A percentile compares a stretch with the other conserved stretches of the same genome.
These are phyloP conservation scores for Cephonodes hylas DNA, from an alignment of 2,888 invertebrate species.

Conservation along the genomic window DNA sequence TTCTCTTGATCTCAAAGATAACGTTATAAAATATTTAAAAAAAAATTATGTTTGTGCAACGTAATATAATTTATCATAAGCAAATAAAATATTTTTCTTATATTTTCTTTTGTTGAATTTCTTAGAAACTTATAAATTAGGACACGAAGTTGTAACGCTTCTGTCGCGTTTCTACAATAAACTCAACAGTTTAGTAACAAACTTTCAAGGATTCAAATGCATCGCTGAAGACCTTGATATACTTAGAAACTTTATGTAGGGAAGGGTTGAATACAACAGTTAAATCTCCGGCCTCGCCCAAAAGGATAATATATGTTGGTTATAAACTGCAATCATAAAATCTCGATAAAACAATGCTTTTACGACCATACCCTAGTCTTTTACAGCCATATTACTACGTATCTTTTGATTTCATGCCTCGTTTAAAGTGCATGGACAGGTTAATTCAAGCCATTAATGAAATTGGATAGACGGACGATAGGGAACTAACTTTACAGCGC, in stretches of 20 bases:
- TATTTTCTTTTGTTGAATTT: no score
- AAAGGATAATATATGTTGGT: conserved; percentile 2
- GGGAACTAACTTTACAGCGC: not conserved
- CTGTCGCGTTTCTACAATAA: no score
- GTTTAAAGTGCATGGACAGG: not conserved
- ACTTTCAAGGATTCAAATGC: no score
- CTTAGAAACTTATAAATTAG: no score
- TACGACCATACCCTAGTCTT: conserved; percentile 3
- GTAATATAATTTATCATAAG: no score
- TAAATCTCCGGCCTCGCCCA: not conserved
- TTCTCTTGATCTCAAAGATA: no score
- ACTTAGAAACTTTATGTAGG: not conserved
- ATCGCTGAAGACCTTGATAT: no score
- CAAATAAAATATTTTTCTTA: no score
- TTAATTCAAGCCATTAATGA: not conserved
- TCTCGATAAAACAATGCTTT: conserved; percentile 31
- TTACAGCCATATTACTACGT: conserved; percentile 3
- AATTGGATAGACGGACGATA: not conserved
- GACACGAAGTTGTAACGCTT: no score
- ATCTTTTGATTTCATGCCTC: conserved; percentile 4
- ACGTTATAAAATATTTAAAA: no score
- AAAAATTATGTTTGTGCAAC: no score
- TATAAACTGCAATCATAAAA: conserved; percentile 34
- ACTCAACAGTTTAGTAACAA: no score
- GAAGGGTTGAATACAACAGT: not conserved